Base-by-base conservation (phyloP, 2,113 vertebrate species). In the Clarias magur region DNA sequence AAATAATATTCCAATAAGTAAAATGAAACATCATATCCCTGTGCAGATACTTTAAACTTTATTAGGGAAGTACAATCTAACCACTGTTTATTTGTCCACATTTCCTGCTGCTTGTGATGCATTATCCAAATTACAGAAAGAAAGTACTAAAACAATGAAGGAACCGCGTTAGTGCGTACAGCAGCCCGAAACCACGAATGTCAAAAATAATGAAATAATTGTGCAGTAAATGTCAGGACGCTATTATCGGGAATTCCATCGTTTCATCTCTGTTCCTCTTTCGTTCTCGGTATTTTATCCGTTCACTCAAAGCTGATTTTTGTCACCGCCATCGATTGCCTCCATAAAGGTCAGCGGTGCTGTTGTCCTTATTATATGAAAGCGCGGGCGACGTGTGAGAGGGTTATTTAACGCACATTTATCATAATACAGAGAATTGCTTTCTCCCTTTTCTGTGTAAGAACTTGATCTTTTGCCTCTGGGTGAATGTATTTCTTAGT, bases 331-430 rank as follows among this genome's bases (percentile, higher is more conserved):
- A 48, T 60, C 72, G 63, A 86, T 81, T 81, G 85, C 3, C 62
- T 57, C 80, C 62, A 15, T 57, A 86, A 86, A 86, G 60, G 75
- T 85, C 30, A 57, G 62, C 63, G 15, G 27, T 54, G 21, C 34
- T 81, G 78, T 56, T 3, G 0, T 63, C 38, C 25, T 79, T 23
- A 78, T 65, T 42, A 54, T 85, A 78, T 13, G 60, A 78, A 60
- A 63, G 72, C 10, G 23, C 48, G 57, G 62, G 21, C 34, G 57
- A 80, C 10, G 19, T 86, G 76, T 42, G 11, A 57, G 38, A 80
- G 63, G 78, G 63, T 80, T 59, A 86, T 80, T 68, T 34, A 30
- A 59, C 70, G 62, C 16, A 62, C 57, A 54, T 78, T 65, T 54
- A 12, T 78, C 15, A 30, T n/a, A 81, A 59, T 76, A 17, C 25